Evolutionary conservation across 2,888 invertebrate genomes (phyloP).

Genomic region (Galeruca laticollis): DNA sequence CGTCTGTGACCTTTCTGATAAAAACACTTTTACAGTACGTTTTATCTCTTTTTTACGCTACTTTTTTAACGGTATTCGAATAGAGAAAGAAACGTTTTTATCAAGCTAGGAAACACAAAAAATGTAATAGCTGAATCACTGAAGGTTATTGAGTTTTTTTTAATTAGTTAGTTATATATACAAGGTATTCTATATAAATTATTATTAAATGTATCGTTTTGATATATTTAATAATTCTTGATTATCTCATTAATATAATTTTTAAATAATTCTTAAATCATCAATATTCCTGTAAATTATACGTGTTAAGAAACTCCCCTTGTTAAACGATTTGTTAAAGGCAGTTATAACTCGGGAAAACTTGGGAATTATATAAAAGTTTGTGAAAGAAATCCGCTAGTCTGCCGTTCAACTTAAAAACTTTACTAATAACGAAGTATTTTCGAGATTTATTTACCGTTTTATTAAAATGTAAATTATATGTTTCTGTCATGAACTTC

Average conservation of each 20-base stretch:
- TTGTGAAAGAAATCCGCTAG: constrained; percentile 9
- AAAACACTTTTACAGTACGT: constrained; percentile 25
- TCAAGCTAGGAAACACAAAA: constrained; percentile 1
- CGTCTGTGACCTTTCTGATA: constrained; percentile 37
- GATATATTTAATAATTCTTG: too few species aligned
- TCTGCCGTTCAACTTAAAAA: constrained; percentile 19
- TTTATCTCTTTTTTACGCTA: constrained; percentile 22
- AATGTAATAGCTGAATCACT: background rate
- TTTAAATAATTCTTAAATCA: background rate
- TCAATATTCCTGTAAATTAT: background rate
- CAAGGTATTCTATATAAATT: background rate
- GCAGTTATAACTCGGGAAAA: background rate
- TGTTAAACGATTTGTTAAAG: background rate
- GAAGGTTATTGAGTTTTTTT: background rate
- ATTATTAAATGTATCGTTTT: too few species aligned
- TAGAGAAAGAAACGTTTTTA: constrained; percentile 4
- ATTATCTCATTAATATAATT: too few species aligned
- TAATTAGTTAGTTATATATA: background rate
- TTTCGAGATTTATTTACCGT: constrained; percentile 36
- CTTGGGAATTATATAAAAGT: constrained; percentile 20
- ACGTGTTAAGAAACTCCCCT: background rate
- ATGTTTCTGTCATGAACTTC: constrained; percentile 30
- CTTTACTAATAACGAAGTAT: constrained; percentile 37
- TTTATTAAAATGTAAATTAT: constrained; percentile 43
- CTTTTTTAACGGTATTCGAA: constrained; percentile 15